Evolutionary conservation across 2,888 invertebrate species (phyloP), one percentile per base, ranked within the genome.

Genomic region (Drepana falcataria): DNA sequence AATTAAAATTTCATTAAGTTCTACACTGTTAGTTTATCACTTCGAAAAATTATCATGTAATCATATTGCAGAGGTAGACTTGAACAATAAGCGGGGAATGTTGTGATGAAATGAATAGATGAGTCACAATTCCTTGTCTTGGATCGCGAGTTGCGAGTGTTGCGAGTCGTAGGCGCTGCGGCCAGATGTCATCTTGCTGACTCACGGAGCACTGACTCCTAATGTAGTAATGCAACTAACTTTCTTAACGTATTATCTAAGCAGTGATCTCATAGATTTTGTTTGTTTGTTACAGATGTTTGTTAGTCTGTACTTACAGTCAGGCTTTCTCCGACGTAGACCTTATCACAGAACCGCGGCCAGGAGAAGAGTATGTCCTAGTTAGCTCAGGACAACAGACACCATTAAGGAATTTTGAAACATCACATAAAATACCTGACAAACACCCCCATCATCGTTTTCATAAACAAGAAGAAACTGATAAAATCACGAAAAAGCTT

Each of bases 391-490:
- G 90, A 34, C 87, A 89, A 60, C 89, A 91, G 64, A 90, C 89
- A 35, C 85, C 90, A 1, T 55, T 91, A 35, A 82, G 85, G 67
- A 83, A 82, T 68, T 95, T 95, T 69, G 95, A 95, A 82, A 94
- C 95, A 2, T 91, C 95, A 2, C 95, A 95, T 75, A 95, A 95
- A 83, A 91, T 94, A 63, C 94, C 93, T 0, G 92, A 90, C 21
- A 87, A 89, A 67, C 84, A 90, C 60, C 86, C 90, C 1, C 63
- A 81, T 55, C 83, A 89, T 51, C 79, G 83, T 52, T 63, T 81
- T 48, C 66, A 81, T 7, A 84, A 83, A 57, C 86, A 65, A 60
- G 91, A 71, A 69, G 92, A 85, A 70, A 89, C 71, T 81, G 92
- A 81, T 77, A 93, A 83, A 83, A 88, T 83, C 55, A 74, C 71